These are phyloP conservation scores for Lithophane ornitopus DNA, from an alignment of 2,888 invertebrate genomes.

Conservation along the genomic window DNA sequence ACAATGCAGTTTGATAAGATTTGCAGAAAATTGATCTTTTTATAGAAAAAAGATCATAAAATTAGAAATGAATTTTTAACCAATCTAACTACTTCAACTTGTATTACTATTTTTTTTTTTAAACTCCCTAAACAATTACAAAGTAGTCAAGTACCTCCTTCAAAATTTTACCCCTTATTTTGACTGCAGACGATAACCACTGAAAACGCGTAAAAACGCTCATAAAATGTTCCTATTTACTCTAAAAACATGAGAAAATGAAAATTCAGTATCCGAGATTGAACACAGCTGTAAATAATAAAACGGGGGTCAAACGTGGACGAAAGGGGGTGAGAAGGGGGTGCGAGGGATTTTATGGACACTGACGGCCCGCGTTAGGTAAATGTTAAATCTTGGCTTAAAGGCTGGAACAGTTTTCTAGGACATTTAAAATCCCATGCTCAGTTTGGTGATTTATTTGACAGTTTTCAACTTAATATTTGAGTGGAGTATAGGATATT, in stretches of 20 bases:
- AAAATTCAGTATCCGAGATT: slow-evolving; percentile 26
- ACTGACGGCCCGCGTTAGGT: slow-evolving; percentile 43
- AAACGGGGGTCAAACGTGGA: slow-evolving; percentile 14
- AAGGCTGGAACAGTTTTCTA: too few relatives aligned
- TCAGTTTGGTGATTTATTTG: too few relatives aligned
- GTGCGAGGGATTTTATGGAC: slow-evolving; percentile 43
- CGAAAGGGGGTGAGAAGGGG: background rate
- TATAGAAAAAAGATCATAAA: background rate
- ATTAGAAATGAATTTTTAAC: background rate
- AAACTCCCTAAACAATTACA: background rate
- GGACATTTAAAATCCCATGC: too few relatives aligned
- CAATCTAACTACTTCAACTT: background rate
- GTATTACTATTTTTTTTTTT: background rate
- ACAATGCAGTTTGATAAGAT: too few relatives aligned
- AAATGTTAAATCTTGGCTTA: slow-evolving; percentile 40
- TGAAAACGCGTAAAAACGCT: slow-evolving; percentile 6
- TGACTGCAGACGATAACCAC: background rate
- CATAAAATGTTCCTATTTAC: slow-evolving; percentile 50
- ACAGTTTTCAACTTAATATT: too few relatives aligned
- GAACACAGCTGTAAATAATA: slow-evolving; percentile 49
- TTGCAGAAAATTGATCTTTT: too few relatives aligned
- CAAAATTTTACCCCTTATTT: background rate
- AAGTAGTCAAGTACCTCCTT: slow-evolving; percentile 3
- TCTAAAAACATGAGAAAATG: slow-evolving; percentile 47
- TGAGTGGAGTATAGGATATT: background rate